Evolutionary conservation across 35 echinoderm and acorn worm genomes (phyloP), one percentile per base, ranked within the genome.

Genomic region (Eucidaris tribuloides): DNA sequence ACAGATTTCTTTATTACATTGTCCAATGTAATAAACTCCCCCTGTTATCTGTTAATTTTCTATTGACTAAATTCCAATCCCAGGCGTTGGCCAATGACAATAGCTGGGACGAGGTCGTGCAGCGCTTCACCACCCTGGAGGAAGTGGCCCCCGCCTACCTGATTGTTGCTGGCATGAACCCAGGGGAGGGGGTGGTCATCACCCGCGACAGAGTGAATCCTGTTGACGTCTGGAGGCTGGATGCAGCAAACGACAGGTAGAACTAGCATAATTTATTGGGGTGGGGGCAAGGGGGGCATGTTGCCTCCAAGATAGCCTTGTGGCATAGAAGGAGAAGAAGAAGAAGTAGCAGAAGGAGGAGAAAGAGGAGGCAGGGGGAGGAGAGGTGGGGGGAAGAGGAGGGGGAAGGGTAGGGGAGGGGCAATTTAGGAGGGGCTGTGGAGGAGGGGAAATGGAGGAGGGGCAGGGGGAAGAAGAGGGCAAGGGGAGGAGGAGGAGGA

Each of bases 131-230:
- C 22, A 74, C 20, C n/a, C 39, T 60, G 34, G 45, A 79, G 29
- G 65, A 92, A 45, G 84, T 91, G n/a, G 84, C 93, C 46, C 93
- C 93, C 29, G 85, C 72, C 18, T 96, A 96, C 45, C 48, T 83
- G 78, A 96, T 88, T 18, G 45, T 96, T 14, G 93, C 70, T 35
- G 93, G 93, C 34, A 14, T 81, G 5, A 27, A 58, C 4, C 80
- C 93, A 4, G 80, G 71, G 46, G 93, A 96, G 62, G 93, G 93
- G 15, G 89, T 74, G 30, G 89, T 96, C 17, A 62, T 96, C 52
- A 96, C 93, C 17, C 87, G 84, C 39, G 89, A 79, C 57, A 79
- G 82, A 15, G 44, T 33, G 5, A 56, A 79, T 20, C 61, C 93
- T 1, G 7, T 61, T 2, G 89, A 96, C 46, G 70, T 96, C 3